Conservation (phyloP, 1,140 invertebrate species). For the Cyclina sinensis region DNA sequence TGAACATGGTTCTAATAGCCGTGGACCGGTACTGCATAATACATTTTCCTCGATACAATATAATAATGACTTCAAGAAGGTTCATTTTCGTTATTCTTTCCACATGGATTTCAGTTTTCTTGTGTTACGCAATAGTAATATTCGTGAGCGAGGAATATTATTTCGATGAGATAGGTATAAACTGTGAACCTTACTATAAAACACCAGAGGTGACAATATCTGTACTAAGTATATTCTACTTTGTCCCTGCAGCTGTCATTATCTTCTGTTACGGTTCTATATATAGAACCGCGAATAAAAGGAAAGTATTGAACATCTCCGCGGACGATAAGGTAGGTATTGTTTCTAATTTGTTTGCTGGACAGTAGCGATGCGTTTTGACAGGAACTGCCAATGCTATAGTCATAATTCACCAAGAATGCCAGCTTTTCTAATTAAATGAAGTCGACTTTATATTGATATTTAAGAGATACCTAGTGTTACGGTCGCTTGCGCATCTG, state of each 20-base stretch:
- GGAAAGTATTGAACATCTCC: constrained; percentile 40
- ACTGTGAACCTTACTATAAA: constrained; percentile 70
- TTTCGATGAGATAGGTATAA: constrained; percentile 69
- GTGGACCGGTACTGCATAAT: constrained; percentile 98
- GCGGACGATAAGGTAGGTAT: constrained; percentile 56
- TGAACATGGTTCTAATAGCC: constrained; percentile 97
- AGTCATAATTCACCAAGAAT: no score
- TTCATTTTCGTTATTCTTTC: constrained; percentile 58
- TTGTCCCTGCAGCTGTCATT: constrained; percentile 64
- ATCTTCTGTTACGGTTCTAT: constrained; percentile 66
- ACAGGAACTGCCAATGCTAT: no score
- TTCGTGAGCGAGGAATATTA: constrained; percentile 67
- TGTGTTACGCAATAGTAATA: constrained; percentile 66
- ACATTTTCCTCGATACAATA: constrained; percentile 91
- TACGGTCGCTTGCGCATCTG: no score
- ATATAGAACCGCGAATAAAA: constrained; percentile 55
- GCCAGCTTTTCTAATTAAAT: no score
- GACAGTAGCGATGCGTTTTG: no score
- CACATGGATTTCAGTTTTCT: constrained; percentile 67
- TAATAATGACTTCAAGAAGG: constrained; percentile 51
- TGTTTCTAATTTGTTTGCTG: no score
- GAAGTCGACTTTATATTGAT: no score
- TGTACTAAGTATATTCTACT: constrained; percentile 69
- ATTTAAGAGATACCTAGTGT: no score
- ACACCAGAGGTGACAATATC: constrained; percentile 57